Base-by-base conservation (phyloP, 2,797 vertebrate genomes). In the Ctenochaetus hawaiiensis region DNA sequence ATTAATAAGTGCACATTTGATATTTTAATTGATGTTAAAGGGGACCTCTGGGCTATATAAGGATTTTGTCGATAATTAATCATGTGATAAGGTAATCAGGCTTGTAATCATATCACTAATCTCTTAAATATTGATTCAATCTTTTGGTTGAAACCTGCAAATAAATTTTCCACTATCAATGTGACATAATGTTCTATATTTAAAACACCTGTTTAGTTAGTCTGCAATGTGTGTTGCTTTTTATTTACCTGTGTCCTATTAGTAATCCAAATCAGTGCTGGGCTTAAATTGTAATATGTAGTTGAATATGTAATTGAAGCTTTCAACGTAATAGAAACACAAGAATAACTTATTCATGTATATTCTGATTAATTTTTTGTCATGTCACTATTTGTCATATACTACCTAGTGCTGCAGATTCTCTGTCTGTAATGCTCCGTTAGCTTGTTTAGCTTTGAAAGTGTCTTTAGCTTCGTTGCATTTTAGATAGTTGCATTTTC, bases 1-100 rank as follows among this genome's bases (percentile, higher is more conserved):
- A 77, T 67, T 75, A 71, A 70, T 57, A 30, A 74, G 48, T 1
- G 67, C 51, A 65, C 56, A 4, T 70, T 53, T 43, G 51, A 34
- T 22, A 51, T 72, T 69, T 77, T 41, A 18, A 39, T 70, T 34
- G 48, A 64, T 17, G 56, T 43, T 47, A 30, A 59, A 16, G 23
- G 8, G 7, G 23, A 43, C 26, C 17, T n/a, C 13, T 79, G 11
- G 14, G 47, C 12, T 39, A 13, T 56, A 47, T 22, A 49, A 62
- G 7, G 6, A 16, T 16, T 34, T 54, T 37, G 56, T 53, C 47
- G 26, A 75, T 67, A 22, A 39, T 63, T 70, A 47, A 59, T 51
- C 6, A 61, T 45, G 8, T 51, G 49, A 41, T 54, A 52, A 44
- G 58, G 26, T 41, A 30, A 66, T 67, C 52, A 68, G 58, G 66